phyloP scores from a whole-genome alignment of 2,888 invertebrate species.

The Beris morrisii region DNA sequence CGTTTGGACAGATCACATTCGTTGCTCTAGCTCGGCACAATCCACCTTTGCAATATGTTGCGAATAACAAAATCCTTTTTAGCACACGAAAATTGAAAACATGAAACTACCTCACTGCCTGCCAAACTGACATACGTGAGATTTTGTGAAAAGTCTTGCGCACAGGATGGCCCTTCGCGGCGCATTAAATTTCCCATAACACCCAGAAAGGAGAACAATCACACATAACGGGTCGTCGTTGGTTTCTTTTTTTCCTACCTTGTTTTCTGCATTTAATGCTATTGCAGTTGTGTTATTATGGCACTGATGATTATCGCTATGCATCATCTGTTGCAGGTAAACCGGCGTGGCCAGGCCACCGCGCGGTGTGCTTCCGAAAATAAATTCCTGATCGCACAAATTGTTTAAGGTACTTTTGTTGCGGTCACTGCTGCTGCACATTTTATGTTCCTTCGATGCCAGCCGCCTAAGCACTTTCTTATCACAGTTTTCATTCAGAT shows the following conservation, averaged over 20 bases:
- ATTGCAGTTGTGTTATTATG: background rate
- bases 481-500: too few relatives aligned
- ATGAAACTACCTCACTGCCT: too few relatives aligned
- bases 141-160: too few relatives aligned
- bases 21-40: too few relatives aligned
- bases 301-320: conserved; percentile 1
- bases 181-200: background rate
- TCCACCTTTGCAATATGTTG: too few relatives aligned
- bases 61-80: too few relatives aligned
- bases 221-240: conserved; percentile 2
- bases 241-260: conserved; percentile 2
- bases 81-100: too few relatives aligned
- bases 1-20: too few relatives aligned
- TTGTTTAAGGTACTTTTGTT: conserved; percentile 1
- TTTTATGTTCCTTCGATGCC: background rate
- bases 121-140: too few relatives aligned
- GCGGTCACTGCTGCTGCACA: conserved; percentile 7
- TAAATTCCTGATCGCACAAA: background rate
- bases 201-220: background rate
- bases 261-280: background rate
- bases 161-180: too few relatives aligned
- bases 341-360: conserved; percentile 1
- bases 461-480: too few relatives aligned
- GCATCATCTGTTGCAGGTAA: background rate
- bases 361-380: conserved; percentile 18